Evolutionary conservation across 2,113 vertebrate species (phyloP).

Genomic region (Alouatta palliata): DNA sequence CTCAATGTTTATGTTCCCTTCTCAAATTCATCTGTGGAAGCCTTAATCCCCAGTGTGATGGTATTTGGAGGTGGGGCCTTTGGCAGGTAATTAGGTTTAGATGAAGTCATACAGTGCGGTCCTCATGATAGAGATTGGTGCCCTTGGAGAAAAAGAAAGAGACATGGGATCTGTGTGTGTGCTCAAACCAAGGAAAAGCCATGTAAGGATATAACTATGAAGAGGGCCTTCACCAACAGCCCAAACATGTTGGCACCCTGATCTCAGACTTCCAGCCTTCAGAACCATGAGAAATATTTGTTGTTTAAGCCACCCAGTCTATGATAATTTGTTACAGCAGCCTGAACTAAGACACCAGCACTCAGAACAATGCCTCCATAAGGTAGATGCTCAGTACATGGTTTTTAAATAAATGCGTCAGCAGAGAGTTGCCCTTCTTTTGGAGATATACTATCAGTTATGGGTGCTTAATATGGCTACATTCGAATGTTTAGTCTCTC

Average conservation of each 20-base stretch:
- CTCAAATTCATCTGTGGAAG: not conserved
- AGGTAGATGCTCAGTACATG: not conserved
- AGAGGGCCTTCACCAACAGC: not conserved
- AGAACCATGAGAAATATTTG: not conserved
- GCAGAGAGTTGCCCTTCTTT: constrained; percentile 1
- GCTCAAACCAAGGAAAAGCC: not conserved
- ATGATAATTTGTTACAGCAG: not conserved
- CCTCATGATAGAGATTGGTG: not conserved
- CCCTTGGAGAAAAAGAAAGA: not conserved
- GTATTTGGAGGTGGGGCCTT: not conserved
- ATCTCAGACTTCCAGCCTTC: not conserved
- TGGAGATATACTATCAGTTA: not conserved
- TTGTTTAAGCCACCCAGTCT: not conserved
- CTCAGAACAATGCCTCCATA: not conserved
- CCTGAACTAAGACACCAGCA: not conserved
- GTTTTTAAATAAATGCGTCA: constrained; percentile 18
- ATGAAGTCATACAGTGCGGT: too few species aligned
- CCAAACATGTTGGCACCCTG: not conserved
- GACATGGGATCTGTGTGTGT: not conserved
- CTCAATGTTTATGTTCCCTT: not conserved
- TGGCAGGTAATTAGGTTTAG: not conserved
- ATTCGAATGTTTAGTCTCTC: not conserved
- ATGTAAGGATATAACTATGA: not conserved
- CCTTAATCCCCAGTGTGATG: not conserved
- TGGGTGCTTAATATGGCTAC: not conserved